Base-by-base conservation (phyloP, 2,888 invertebrate species). In the Endomychus coccineus region DNA sequence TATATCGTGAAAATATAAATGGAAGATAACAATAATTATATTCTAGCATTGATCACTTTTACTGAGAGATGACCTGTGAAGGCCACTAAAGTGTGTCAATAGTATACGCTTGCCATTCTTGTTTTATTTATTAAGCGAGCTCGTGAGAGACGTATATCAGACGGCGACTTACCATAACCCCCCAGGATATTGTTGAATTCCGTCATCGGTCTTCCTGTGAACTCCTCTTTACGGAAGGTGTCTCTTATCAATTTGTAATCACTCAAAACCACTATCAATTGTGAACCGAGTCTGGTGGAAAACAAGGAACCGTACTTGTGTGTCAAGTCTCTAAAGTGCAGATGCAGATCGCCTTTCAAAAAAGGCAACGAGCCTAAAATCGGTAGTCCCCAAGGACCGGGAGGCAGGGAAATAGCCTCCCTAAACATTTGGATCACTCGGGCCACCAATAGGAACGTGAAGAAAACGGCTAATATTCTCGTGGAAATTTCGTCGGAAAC, bases 361-460 rank as follows among this genome's bases (percentile, higher is more conserved):
- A 84, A 88, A 2, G 84, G 83, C 46, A 91, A 68, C 58, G 83
- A 88, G 42, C 92, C 91, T 37, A 89, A 71, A 34, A 90, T 70
- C 12, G 91, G 91, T 3, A 86, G 69, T 2, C 90, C 88, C 83
- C 84, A 84, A 2, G 91, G 91, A 2, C 91, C 91, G 1, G 91
- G 91, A 1, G 91, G 91, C 49, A 89, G 67, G 46, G 71, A 66
- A 50, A 45, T 58, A 43, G 56, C 61, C 56, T 64, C 58, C 43
- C 52, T 62, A 27, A 59, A 40, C 36, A 55, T 42, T 43, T 66
- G 65, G n/a, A 65, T 16, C 10, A 51, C 46, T 32, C 67, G 58
- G 33, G 67, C 68, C 12, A 58, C 16, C 17, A 62, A 53, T 50
- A 77, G 48, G 50, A 67, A 71, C 44, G 62, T 62, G 47, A 69